phyloP scores from a whole-genome alignment of 2,888 invertebrate species.

The Coleophora deauratella region DNA sequence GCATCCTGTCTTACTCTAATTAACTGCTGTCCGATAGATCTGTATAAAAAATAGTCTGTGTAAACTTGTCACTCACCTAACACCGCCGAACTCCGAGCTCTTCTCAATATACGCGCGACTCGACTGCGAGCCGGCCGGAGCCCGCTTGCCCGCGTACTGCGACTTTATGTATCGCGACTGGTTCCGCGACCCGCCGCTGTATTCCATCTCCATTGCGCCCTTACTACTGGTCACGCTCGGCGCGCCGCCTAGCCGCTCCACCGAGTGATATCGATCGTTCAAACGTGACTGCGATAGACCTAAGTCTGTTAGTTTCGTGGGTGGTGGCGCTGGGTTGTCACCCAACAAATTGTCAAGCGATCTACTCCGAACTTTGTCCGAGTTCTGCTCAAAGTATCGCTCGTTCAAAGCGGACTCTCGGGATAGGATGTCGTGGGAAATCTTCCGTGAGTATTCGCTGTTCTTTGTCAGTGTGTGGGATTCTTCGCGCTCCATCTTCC shows the following conservation, averaged over 20 bases:
- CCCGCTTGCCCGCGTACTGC: slow-evolving; percentile 85
- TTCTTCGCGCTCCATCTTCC: slow-evolving; percentile 55
- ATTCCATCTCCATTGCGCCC: slow-evolving; percentile 80
- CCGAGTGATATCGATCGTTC: slow-evolving; percentile 92
- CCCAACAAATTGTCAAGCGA: slow-evolving; percentile 88
- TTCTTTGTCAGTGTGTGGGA: slow-evolving; percentile 31
- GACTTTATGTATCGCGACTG: slow-evolving; percentile 87
- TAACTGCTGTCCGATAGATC: too few species aligned
- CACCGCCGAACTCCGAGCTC: slow-evolving; percentile 80
- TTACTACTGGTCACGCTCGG: slow-evolving; percentile 73
- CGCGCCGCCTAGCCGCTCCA: slow-evolving; percentile 81
- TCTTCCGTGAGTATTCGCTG: slow-evolving; percentile 67
- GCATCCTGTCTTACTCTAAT: too few species aligned
- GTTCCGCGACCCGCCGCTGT: slow-evolving; percentile 73
- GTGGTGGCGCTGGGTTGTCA: slow-evolving; percentile 76
- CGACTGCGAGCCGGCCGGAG: slow-evolving; percentile 89
- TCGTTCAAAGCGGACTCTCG: slow-evolving; percentile 90
- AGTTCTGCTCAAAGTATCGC: slow-evolving; percentile 84
- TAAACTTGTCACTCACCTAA: slow-evolving; percentile 43
- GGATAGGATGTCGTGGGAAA: slow-evolving; percentile 84
- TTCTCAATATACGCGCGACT: slow-evolving; percentile 91
- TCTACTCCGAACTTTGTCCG: slow-evolving; percentile 83
- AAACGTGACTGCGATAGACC: slow-evolving; percentile 89
- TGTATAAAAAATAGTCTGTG: too few species aligned
- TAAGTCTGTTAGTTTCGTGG: slow-evolving; percentile 79